phyloP scores from a whole-genome alignment of 2,113 vertebrate species.

The Cyprinodon brontotheroides region DNA sequence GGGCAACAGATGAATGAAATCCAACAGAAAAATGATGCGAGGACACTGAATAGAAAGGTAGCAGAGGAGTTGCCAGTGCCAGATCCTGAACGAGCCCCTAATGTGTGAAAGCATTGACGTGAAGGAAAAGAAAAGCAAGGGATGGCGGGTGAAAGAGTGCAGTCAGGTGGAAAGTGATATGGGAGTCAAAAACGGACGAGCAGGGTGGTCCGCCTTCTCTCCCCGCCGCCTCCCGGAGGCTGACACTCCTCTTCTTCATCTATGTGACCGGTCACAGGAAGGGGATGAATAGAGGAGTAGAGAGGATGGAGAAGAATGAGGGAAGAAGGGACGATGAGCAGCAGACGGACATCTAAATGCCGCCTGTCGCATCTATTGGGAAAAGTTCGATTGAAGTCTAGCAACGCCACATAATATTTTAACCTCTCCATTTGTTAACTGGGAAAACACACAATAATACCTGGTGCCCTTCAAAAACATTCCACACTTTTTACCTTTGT shows the following conservation, averaged over 20 bases:
- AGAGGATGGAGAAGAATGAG: constrained; percentile 35
- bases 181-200: constrained; percentile 40
- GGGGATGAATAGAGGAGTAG: constrained; percentile 62
- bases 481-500: not conserved
- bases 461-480: not conserved
- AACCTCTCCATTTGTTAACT: too few species aligned
- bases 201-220: constrained; percentile 72
- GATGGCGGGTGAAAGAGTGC: constrained; percentile 67
- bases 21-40: constrained; percentile 39
- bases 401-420: not conserved
- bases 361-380: constrained; percentile 61
- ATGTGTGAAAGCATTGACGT: constrained; percentile 50
- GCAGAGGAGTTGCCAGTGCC: constrained; percentile 5
- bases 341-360: constrained; percentile 62
- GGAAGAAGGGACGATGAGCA: constrained; percentile 37
- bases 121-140: constrained; percentile 47
- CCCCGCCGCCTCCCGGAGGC: constrained; percentile 60
- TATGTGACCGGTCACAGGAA: constrained; percentile 66
- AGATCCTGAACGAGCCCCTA: constrained; percentile 40
- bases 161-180: constrained; percentile 78
- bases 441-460: not conserved
- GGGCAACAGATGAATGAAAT: constrained; percentile 23
- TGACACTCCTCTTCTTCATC: constrained; percentile 75
- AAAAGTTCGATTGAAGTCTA: not conserved
- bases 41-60: constrained; percentile 12